phyloP scores from a whole-genome alignment of 2,888 invertebrate genomes.

The Sesia bembeciformis region DNA sequence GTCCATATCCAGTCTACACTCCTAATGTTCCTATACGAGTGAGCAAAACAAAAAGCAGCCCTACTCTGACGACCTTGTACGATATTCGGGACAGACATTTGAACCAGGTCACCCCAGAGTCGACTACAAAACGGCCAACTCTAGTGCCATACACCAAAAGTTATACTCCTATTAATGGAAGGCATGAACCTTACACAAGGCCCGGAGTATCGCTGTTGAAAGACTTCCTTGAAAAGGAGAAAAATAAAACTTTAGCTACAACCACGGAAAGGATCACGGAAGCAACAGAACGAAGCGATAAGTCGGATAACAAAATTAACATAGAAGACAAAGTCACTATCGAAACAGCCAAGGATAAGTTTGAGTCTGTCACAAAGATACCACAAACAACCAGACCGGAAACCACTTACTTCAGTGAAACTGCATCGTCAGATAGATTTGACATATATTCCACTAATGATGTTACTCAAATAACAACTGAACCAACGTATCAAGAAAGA shows the following conservation, averaged over 20 bases:
- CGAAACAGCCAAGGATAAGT: constrained; percentile 36
- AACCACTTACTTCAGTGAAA: constrained; percentile 25
- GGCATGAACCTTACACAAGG: constrained; percentile 58
- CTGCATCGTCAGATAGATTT: constrained; percentile 36
- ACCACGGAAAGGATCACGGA: constrained; percentile 35
- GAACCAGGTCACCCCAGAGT: constrained; percentile 10
- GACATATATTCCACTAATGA: constrained; percentile 34
- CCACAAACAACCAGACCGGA: constrained; percentile 42
- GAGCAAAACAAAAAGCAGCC: constrained; percentile 38
- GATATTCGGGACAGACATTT: constrained; percentile 47
- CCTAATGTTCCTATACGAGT: constrained; percentile 40
- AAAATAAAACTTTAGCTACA: constrained; percentile 38
- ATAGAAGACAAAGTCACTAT: constrained; percentile 25
- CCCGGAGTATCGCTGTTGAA: constrained; percentile 60
- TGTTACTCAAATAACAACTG: constrained; percentile 34
- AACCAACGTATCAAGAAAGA: constrained; percentile 75
- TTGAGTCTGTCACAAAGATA: constrained; percentile 59
- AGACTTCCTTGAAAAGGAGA: constrained; percentile 52
- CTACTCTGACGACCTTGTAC: constrained; percentile 59
- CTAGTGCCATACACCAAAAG: constrained; percentile 57
- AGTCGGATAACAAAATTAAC: constrained; percentile 16
- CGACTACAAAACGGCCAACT: constrained; percentile 54
- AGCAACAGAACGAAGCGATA: constrained; percentile 34
- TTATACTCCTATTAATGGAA: constrained; percentile 35
- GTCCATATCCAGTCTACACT: constrained; percentile 60